Percentiles rank a stretch among this genome's conserved stretches.
phyloP scores from a whole-genome alignment of 2,113 vertebrate species.

The Cyprinodon variegatus region DNA sequence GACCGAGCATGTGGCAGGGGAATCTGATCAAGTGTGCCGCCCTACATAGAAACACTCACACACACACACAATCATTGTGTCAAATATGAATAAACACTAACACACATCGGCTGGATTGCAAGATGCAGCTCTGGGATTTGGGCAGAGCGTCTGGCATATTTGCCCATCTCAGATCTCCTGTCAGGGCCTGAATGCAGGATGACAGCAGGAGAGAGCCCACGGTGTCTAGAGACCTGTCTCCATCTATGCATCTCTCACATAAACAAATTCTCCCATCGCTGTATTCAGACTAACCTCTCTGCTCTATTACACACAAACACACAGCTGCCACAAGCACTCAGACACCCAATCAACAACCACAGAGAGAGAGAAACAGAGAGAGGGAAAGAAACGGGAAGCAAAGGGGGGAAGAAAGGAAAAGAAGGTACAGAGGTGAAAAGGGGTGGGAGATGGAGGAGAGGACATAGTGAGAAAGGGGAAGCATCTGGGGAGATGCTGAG shows the following conservation, averaged over 20 bases:
- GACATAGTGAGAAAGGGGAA: conserved; percentile 63
- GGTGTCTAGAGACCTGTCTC: conserved; percentile 89
- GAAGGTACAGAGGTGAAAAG: conserved; percentile 52
- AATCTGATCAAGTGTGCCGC: conserved; percentile 70
- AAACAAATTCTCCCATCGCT: conserved; percentile 99
- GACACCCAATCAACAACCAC: conserved; percentile 99
- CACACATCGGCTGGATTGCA: conserved; percentile 61
- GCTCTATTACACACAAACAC: conserved; percentile 99
- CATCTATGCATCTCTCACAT: conserved; percentile 99
- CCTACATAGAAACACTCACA: conserved; percentile 34
- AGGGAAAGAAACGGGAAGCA: conserved; percentile 38
- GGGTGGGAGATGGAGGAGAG: conserved; percentile 76
- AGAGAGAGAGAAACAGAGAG: conserved; percentile 77
- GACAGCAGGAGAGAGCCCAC: conserved; percentile 88
- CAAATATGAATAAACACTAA: conserved; percentile 79
- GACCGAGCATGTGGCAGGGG: conserved; percentile 57
- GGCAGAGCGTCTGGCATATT: conserved; percentile 84
- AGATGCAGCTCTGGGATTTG: conserved; percentile 74
- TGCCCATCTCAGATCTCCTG: conserved; percentile 88
- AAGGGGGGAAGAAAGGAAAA: conserved; percentile 57
- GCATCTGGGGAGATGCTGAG: conserved; percentile 56
- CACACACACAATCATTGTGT: conserved; percentile 62
- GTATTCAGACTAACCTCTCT: conserved; percentile 99
- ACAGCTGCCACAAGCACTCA: conserved; percentile 99
- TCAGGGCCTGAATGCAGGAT: conserved; percentile 90